Conservation (phyloP, 2,113 vertebrate species). For the Chroicocephalus ridibundus region DNA sequence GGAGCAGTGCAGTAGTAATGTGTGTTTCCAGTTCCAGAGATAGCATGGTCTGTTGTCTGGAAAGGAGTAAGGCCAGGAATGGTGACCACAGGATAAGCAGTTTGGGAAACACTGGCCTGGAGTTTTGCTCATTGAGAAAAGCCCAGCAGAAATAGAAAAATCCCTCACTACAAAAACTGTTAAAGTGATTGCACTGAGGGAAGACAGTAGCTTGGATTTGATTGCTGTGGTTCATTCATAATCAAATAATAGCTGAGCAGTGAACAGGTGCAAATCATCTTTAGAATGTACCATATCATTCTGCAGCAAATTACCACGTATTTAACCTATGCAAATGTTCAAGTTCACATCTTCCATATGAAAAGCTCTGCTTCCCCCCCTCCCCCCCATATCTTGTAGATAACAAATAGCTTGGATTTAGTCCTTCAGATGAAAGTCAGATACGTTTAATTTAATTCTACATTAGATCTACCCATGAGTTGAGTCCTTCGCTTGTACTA, state of each 20-base stretch:
- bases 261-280: not conserved
- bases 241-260: not conserved
- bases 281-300: not conserved
- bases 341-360: constrained; percentile 17
- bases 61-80: not conserved
- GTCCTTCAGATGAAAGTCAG: constrained; percentile 17
- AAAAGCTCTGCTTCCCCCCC: not conserved
- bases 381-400: not conserved
- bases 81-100: not conserved
- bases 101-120: not conserved
- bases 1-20: not conserved
- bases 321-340: not conserved
- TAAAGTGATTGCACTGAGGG: not conserved
- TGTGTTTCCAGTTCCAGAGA: not conserved
- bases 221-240: not conserved
- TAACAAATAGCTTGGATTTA: constrained; percentile 42
- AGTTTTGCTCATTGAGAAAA: not conserved
- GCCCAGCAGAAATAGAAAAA: not conserved
- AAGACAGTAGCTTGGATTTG: not conserved
- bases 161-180: not conserved
- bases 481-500: not conserved
- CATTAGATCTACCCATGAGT: not conserved
- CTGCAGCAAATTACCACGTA: not conserved
- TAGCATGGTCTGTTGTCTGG: not conserved
- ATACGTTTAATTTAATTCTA: not conserved